Base-by-base conservation (phyloP, 2,888 invertebrate species). In the Latheticus oryzae region DNA sequence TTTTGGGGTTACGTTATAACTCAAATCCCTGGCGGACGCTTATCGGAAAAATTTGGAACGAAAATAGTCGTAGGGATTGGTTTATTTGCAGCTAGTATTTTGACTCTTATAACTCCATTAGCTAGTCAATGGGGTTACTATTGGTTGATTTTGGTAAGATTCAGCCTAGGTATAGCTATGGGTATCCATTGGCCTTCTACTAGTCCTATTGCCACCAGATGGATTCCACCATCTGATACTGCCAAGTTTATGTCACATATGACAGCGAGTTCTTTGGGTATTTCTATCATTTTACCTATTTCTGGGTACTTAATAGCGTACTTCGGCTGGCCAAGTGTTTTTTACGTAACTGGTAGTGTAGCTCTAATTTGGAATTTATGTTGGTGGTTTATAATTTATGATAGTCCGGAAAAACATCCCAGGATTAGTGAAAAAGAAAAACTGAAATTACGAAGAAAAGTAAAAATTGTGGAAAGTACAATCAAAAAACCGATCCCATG, bases 271-370 rank as follows among this genome's bases (percentile, higher is more conserved):
- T 4, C 28, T n/a, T 7, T 55, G 5, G 55, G 55, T 21, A 40
- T 37, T 1, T 47, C 28, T 7, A 1, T 55, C 23, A 43, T 24
- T 8, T 15, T 55, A 13, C 48, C 55, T 28, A 16, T 48, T 19
- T 48, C 23, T 30, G 55, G 40, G 3, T 48, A 48, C 8, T 4
- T 50, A 4, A 50, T 50, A 4, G 24, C 37, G 2, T 24, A 15
- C 26, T 33, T 32, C 2, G 93, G 93, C 4, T 95, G 94, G 94
- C 88, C 90, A 65, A 90, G 90, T 0, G 90, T 92, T 13, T 94
- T 94, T 81, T 94, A 94, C 76, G 83, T 91, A 58, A 91, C 91
- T 54, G 89, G 88, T 67, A 82, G 82, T 28, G 82, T 90, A 63
- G 90, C 90, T 1, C 75, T 90, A 45, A 70, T 88, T 60, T 95